Percentiles rank a stretch among this genome's conserved stretches.
phyloP scores from a whole-genome alignment of 2,888 invertebrate species.

The Saturnia japonica region DNA sequence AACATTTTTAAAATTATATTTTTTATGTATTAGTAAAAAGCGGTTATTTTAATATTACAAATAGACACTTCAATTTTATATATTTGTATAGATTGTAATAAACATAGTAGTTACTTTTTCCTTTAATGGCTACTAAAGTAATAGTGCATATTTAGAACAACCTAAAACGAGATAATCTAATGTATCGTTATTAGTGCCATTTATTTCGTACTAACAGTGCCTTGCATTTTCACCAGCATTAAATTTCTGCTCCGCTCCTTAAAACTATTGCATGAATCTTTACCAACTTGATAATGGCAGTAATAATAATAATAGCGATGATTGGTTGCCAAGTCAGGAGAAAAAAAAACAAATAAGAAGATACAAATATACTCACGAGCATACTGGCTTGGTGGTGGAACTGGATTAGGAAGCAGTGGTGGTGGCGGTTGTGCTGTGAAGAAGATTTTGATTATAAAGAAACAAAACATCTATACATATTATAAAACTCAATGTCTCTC shows the following conservation, averaged over 20 bases:
- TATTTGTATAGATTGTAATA: no score
- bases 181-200: neutral
- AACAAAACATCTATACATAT: neutral
- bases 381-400: slow-evolving; percentile 65
- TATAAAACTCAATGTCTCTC: no score
- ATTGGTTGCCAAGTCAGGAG: no score
- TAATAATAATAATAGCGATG: neutral
- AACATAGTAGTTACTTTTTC: neutral
- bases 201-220: no score
- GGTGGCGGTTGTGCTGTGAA: slow-evolving; percentile 55
- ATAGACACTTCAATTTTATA: no score
- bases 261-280: neutral
- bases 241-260: no score
- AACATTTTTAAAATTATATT: no score
- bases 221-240: no score
- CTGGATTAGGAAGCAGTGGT: slow-evolving; percentile 61
- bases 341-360: neutral
- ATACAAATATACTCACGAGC: slow-evolving; percentile 49
- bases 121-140: neutral
- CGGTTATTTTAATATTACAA: no score
- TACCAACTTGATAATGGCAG: neutral
- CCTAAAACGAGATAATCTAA: neutral
- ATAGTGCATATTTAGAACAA: neutral
- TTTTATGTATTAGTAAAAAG: no score
- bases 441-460: neutral